Evolutionary conservation across 1,140 invertebrate species (phyloP).

Genomic region (Diachasma alloeum): DNA sequence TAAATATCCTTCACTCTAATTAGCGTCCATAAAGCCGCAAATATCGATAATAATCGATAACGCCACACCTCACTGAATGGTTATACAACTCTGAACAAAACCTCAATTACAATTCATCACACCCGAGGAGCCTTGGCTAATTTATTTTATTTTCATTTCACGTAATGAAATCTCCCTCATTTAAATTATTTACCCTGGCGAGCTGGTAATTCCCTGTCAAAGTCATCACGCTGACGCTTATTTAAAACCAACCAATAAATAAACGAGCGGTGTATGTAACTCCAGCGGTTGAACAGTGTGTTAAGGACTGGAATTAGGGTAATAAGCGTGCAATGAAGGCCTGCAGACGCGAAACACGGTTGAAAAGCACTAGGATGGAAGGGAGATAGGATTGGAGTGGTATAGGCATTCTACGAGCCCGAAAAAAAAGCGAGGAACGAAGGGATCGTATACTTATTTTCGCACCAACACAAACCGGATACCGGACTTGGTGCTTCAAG

Average conservation of each 20-base stretch:
- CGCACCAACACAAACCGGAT: constrained; percentile 27
- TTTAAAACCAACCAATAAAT: background rate
- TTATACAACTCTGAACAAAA: background rate
- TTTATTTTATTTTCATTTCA: background rate
- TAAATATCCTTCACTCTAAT: too few relatives aligned
- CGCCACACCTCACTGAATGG: background rate
- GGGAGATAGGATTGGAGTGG: background rate
- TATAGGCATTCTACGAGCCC: background rate
- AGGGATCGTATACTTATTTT: constrained; percentile 27
- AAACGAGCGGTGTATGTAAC: constrained; percentile 1
- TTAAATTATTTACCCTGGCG: background rate
- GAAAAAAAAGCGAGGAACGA: background rate
- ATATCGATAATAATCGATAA: too few relatives aligned
- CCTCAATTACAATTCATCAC: background rate
- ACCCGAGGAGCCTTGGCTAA: background rate
- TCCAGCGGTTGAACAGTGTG: constrained; percentile 49
- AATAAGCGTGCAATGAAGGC: constrained; percentile 62
- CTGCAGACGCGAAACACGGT: constrained; percentile 11
- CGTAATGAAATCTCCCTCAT: background rate
- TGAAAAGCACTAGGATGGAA: constrained; percentile 10
- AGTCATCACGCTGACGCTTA: background rate
- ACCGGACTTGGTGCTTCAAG: constrained; percentile 21
- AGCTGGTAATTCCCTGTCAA: background rate
- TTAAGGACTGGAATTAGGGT: constrained; percentile 64
- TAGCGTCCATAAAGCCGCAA: too few relatives aligned